Conservation (phyloP, 2,888 invertebrate genomes). For the Drosophila anomelani region DNA sequence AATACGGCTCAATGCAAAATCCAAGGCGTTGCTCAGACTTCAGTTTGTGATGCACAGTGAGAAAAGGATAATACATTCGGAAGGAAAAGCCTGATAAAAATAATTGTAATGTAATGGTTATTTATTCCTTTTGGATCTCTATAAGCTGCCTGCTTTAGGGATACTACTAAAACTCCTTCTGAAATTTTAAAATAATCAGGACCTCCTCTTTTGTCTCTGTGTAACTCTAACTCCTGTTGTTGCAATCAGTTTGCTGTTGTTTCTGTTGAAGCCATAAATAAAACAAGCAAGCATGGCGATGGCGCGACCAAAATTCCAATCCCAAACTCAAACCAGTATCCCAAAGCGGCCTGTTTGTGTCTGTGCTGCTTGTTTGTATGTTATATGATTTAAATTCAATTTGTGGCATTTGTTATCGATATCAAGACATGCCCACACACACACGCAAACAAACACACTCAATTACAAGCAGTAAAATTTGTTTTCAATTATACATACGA, state of each 20-base stretch:
- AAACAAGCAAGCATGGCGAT: slow-evolving; percentile 66
- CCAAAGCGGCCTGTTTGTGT: slow-evolving; percentile 23
- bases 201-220: not conserved
- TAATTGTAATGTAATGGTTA: not conserved
- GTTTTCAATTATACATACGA: slow-evolving; percentile 78
- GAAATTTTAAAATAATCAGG: not conserved
- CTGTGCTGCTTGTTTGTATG: slow-evolving; percentile 47
- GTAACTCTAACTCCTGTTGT: slow-evolving; percentile 12
- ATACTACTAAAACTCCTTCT: not conserved
- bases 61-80: not conserved
- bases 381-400: slow-evolving; percentile 77
- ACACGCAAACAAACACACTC: slow-evolving; percentile 49
- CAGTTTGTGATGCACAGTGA: slow-evolving; percentile 22
- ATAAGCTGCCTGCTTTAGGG: not conserved
- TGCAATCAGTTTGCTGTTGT: slow-evolving; percentile 25
- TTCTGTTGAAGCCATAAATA: slow-evolving; percentile 65
- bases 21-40: slow-evolving; percentile 51
- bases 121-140: not conserved
- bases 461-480: slow-evolving; percentile 77
- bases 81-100: not conserved
- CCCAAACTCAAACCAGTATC: slow-evolving; percentile 15
- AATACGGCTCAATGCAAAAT: slow-evolving; percentile 54
- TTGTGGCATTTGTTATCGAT: slow-evolving; percentile 78
- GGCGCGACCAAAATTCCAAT: slow-evolving; percentile 41
- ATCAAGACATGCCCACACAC: slow-evolving; percentile 62